Conservation (phyloP, 2,797 vertebrate genomes). For the Smutsia temminckii region DNA sequence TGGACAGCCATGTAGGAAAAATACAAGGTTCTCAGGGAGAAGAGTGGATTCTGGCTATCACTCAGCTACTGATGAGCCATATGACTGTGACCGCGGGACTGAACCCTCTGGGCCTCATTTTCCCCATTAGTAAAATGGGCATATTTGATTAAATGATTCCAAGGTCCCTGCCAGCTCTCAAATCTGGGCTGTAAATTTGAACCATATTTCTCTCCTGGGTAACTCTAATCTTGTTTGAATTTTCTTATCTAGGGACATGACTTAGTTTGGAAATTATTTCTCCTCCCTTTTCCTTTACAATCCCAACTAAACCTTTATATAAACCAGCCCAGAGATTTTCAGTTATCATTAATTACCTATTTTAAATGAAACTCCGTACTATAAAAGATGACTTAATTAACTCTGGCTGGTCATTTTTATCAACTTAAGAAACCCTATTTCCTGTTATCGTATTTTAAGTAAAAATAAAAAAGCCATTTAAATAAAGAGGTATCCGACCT, state of each 20-base stretch:
- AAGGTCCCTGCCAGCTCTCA: background rate
- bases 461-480: slow-evolving; percentile 50
- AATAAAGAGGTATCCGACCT: background rate
- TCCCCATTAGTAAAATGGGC: background rate
- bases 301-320: slow-evolving; percentile 62
- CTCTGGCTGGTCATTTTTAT: slow-evolving; percentile 68
- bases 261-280: slow-evolving; percentile 57
- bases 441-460: slow-evolving; percentile 13
- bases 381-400: slow-evolving; percentile 64
- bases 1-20: background rate
- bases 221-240: slow-evolving; percentile 45
- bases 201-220: slow-evolving; percentile 11
- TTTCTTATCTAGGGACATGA: slow-evolving; percentile 29
- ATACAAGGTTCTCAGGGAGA: background rate
- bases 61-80: background rate
- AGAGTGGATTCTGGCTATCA: background rate
- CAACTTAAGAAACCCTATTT: slow-evolving; percentile 68
- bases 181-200: slow-evolving; percentile 48
- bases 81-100: no score
- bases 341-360: slow-evolving; percentile 68
- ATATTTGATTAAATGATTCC: background rate
- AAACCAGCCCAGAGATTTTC: slow-evolving; percentile 69
- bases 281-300: slow-evolving; percentile 1
- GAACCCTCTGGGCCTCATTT: background rate
- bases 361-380: slow-evolving; percentile 60